Conservation (phyloP, 2,797 vertebrate species). For the Neolamprologus multifasciatus region DNA sequence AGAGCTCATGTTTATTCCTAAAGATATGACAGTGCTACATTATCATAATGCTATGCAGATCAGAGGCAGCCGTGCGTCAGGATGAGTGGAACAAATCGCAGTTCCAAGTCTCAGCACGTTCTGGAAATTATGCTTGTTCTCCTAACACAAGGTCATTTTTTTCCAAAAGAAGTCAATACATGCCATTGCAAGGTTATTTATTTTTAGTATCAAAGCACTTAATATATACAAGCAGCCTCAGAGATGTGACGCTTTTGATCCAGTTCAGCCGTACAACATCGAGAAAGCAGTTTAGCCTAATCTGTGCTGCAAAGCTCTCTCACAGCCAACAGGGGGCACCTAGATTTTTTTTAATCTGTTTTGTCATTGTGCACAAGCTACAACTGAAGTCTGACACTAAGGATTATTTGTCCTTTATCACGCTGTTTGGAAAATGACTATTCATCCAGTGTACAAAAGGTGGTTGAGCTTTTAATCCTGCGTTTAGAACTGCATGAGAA, state of each 20-base stretch:
- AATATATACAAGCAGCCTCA: background rate
- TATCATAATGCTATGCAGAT: conserved; percentile 42
- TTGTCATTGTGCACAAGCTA: background rate
- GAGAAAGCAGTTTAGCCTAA: background rate
- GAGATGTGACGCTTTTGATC: background rate
- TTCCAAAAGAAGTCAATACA: background rate
- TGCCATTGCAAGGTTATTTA: background rate
- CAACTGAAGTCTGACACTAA: background rate
- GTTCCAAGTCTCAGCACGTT: background rate
- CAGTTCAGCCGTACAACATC: background rate
- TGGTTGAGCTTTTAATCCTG: background rate
- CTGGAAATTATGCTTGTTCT: background rate
- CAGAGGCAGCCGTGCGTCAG: conserved; percentile 18
- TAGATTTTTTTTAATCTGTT: background rate
- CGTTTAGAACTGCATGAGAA: background rate
- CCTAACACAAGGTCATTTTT: background rate
- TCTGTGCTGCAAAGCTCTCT: background rate
- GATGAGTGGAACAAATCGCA: background rate
- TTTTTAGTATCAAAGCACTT: background rate
- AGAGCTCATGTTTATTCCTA: conserved; percentile 45
- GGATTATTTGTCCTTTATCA: background rate
- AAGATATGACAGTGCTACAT: conserved; percentile 6
- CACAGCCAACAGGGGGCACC: background rate
- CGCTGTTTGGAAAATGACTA: background rate
- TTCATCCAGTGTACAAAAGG: background rate